Conservation (phyloP, 2,888 invertebrate genomes). For the Drosophila merina region DNA sequence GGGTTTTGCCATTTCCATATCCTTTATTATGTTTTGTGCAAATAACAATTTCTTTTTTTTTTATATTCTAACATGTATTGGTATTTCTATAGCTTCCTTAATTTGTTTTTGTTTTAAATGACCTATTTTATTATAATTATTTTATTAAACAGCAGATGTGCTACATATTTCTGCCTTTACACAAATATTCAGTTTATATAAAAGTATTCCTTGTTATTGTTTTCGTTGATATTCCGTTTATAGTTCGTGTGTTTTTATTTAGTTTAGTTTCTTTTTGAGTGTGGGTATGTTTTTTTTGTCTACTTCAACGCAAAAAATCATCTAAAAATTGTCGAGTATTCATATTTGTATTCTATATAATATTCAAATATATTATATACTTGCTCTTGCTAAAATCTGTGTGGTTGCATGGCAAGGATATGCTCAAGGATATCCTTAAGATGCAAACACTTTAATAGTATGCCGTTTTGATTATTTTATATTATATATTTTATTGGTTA, state of each 20-base stretch:
- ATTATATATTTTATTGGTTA: constrained; percentile 48
- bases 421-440: constrained; percentile 6
- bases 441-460: constrained; percentile 63
- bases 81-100: constrained; percentile 14
- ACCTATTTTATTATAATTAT: constrained; percentile 8
- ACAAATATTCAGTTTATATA: constrained; percentile 17
- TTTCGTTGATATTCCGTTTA: constrained; percentile 44
- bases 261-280: constrained; percentile 15
- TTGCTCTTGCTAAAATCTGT: constrained; percentile 24
- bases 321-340: constrained; percentile 60
- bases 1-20: constrained; percentile 16
- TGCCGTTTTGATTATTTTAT: constrained; percentile 58
- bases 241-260: constrained; percentile 36
- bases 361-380: constrained; percentile 38
- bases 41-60: constrained; percentile 59
- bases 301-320: constrained; percentile 60
- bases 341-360: constrained; percentile 44
- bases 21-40: constrained; percentile 53
- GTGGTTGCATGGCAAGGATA: constrained; percentile 18
- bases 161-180: constrained; percentile 6
- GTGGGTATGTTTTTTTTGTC: constrained; percentile 17
- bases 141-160: constrained; percentile 8
- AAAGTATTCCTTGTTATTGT: constrained; percentile 51
- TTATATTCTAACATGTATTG: constrained; percentile 35
- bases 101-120: neutral